Evolutionary conservation across 2,113 vertebrate genomes (phyloP).

Genomic region (Gadus macrocephalus): DNA sequence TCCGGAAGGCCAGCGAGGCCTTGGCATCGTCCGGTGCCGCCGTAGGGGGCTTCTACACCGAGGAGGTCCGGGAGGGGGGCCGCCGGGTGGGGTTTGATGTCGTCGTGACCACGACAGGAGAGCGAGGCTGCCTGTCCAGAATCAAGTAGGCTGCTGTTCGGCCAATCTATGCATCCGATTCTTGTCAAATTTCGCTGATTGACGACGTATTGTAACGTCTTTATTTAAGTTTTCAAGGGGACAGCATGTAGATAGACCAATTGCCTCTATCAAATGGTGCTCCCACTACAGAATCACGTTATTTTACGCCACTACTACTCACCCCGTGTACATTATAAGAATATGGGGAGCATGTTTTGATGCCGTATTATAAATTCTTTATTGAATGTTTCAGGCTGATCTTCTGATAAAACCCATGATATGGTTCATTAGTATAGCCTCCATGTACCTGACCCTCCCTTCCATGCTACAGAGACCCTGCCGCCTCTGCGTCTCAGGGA

Average conservation of each 20-base stretch:
- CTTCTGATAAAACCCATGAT: not conserved
- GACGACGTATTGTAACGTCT: not conserved
- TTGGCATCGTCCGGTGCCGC: conserved; percentile 72
- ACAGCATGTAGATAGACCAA: not conserved
- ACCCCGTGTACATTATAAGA: no score
- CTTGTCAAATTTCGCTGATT: conserved; percentile 16
- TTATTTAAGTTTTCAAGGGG: not conserved
- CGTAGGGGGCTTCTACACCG: conserved; percentile 91
- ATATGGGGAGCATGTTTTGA: no score
- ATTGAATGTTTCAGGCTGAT: no score
- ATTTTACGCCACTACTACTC: no score
- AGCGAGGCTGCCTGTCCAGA: conserved; percentile 83
- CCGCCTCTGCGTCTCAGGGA: conserved; percentile 57
- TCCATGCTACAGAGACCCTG: conserved; percentile 45
- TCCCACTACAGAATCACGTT: no score
- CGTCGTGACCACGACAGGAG: conserved; percentile 85
- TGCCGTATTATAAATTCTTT: no score
- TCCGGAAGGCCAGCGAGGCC: conserved; percentile 82
- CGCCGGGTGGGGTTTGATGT: conserved; percentile 93
- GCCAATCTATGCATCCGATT: not conserved
- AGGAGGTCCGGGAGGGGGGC: conserved; percentile 86
- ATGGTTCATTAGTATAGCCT: not conserved
- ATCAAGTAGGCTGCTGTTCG: conserved; percentile 72
- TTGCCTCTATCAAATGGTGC: no score
- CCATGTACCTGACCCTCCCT: not conserved